Conservation (phyloP, 2,113 vertebrate genomes). For the Paraplagusia blochii region DNA sequence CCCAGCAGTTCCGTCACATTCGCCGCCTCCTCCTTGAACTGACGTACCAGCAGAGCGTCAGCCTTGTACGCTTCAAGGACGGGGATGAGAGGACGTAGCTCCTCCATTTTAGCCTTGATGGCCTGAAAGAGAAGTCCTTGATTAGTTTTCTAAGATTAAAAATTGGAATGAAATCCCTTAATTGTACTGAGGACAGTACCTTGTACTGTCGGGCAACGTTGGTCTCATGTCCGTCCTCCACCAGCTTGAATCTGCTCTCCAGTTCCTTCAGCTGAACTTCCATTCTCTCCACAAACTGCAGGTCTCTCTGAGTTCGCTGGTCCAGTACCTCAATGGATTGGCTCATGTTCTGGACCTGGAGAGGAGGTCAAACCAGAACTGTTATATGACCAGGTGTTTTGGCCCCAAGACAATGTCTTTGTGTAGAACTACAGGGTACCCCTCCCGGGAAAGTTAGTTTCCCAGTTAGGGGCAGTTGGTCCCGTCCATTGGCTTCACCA, state of each 20-base stretch:
- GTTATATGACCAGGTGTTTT: neutral
- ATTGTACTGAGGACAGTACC: constrained; percentile 62
- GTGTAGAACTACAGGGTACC: too few species aligned
- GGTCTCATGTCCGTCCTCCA: constrained; percentile 92
- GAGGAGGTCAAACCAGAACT: neutral
- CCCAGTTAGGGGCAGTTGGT: too few species aligned
- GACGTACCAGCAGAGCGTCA: constrained; percentile 93
- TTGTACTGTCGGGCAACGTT: constrained; percentile 94
- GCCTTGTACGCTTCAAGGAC: constrained; percentile 98
- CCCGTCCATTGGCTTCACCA: too few species aligned
- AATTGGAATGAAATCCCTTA: too few species aligned
- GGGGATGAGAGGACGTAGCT: constrained; percentile 95
- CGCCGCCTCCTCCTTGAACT: constrained; percentile 95
- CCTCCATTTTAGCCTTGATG: constrained; percentile 98
- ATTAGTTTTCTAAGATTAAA: neutral
- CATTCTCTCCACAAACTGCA: constrained; percentile 96
- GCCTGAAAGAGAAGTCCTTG: constrained; percentile 72
- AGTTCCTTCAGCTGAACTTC: constrained; percentile 90
- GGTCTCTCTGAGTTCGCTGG: constrained; percentile 89
- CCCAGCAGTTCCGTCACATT: constrained; percentile 95
- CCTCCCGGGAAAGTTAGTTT: too few species aligned
- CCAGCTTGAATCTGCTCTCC: constrained; percentile 91
- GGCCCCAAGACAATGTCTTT: too few species aligned
- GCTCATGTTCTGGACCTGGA: constrained; percentile 96
- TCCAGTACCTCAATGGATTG: constrained; percentile 94